Conservation (phyloP, 2,888 invertebrate species). For the Agrilus mali region DNA sequence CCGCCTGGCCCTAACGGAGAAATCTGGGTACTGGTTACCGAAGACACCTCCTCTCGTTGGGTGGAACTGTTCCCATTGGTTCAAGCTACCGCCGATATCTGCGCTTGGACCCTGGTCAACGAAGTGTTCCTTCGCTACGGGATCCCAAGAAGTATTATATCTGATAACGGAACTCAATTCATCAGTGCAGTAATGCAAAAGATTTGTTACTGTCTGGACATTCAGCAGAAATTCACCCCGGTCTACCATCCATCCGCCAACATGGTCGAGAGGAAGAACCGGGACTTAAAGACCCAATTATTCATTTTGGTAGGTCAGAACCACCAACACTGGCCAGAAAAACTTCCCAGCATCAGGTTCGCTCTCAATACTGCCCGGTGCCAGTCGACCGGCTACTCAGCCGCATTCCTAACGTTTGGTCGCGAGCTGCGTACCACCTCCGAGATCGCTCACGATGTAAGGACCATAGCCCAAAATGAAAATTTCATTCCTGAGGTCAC, state of each 20-base stretch:
- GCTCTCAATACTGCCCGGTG: constrained; percentile 18
- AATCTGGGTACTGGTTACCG: constrained; percentile 16
- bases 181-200: constrained; percentile 16
- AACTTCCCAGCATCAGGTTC: constrained; percentile 16
- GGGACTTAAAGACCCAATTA: constrained; percentile 15
- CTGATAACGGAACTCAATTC: constrained; percentile 15
- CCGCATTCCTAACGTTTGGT: constrained; percentile 20
- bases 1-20: constrained; percentile 2
- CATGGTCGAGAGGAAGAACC: constrained; percentile 19
- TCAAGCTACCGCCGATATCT: constrained; percentile 13
- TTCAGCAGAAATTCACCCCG: constrained; percentile 16
- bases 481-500: not conserved
- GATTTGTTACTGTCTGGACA: constrained; percentile 11
- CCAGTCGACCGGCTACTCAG: constrained; percentile 13
- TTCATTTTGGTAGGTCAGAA: constrained; percentile 8
- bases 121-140: constrained; percentile 25
- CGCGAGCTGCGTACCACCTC: constrained; percentile 17
- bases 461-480: not conserved
- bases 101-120: constrained; percentile 15
- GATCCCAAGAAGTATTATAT: constrained; percentile 15
- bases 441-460: constrained; percentile 1
- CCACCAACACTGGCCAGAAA: constrained; percentile 15
- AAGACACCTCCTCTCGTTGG: constrained; percentile 17
- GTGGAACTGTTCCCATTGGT: constrained; percentile 17
- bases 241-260: constrained; percentile 22